Base-by-base conservation (phyloP, 2,113 vertebrate genomes). In the Carollia perspicillata region DNA sequence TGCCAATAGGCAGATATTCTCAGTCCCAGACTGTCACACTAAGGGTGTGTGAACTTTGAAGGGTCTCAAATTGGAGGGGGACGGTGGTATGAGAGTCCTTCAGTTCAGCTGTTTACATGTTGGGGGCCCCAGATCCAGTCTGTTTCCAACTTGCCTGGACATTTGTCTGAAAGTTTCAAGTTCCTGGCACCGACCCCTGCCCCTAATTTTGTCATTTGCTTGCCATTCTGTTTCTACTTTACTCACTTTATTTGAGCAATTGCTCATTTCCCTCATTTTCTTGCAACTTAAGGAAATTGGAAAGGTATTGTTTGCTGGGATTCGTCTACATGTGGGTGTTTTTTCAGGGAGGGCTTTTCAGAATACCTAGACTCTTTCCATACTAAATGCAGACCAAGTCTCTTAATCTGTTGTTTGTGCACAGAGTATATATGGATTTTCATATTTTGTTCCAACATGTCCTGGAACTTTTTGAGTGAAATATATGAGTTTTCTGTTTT, bases 401-500 rank as follows among this genome's bases (percentile, higher is more conserved):
- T 37, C 78, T 94, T 60, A 22, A 75, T 53, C 55, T 49, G 42
- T 51, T 77, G 9, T 81, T 86, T 72, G 60, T 90, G 10, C 17
- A 53, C 22, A 33, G 30, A 84, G 42, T 28, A 68, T 80, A 37
- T 80, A 83, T 28, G 79, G 20, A 72, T 92, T 85, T 92, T 95
- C 53, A 80, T 77, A 20, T 89, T 97, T 89, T 84, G 8, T 79
- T 90, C 91, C 60, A 33, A 68, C 77, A 89, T 72, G 14, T 89
- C n/a, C 55, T 74, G 4, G 40, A 75, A 93, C 13, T 75, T 84
- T 92, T 68, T 72, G 17, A 55, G 10, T 35, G 58, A 95, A 75
- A 40, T 65, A 8, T 87, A 47, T 3, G 9, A 23, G 5, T 40
- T 89, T 69, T 81, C 30, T 77, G 12, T 87, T 69, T 86, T 44